Base-by-base conservation (phyloP, 2,113 vertebrate genomes). In the Silurus meridionalis region DNA sequence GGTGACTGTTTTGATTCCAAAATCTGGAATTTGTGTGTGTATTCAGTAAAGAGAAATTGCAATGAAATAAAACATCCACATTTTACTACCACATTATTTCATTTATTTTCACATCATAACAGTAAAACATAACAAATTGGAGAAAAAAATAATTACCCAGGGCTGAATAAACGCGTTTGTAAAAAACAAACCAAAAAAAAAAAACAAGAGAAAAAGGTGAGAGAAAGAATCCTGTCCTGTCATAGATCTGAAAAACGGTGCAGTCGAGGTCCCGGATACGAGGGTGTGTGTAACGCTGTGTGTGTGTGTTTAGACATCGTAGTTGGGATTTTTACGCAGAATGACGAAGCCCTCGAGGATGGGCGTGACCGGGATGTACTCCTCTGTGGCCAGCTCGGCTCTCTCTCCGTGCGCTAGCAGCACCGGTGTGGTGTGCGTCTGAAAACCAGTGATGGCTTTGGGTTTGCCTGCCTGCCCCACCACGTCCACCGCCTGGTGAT, bases 351-450 rank as follows among this genome's bases (percentile, higher is more conserved):
- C 98, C 91, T 99, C 98, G 84, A 99, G 93, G 88, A 99, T 99
- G 87, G 98, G 97, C 0, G 98, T 99, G 92, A 99, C 97, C 0
- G 98, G 98, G 89, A 98, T 87, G 0, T 97, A 98, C 91, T 99
- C 97, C 89, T 99, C 98, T 0, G 98, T 99, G 85, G 98, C 98
- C 92, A 99, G 94, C 90, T 99, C 98, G 1, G 97, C 98, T 86
- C 98, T 92, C 87, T 99, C 98, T 0, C 98, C 98, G 0, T 99
- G 98, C 0, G 98, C 98, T 94, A 99, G 90, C 92, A 99, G 89
- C 91, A 99, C 98, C 0, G 98, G 98, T 0, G 98, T 99, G 21
- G 98, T 99, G 92, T 99, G 98, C n/a, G 98, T 99, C 96, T 99
- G 98, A 93, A 99, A 99, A 53, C 98, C 98, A 0, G 98, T 99